Evolutionary conservation across 1,140 invertebrate species (phyloP), one percentile per base, ranked within the genome.

Genomic region (Antheraea mylitta): DNA sequence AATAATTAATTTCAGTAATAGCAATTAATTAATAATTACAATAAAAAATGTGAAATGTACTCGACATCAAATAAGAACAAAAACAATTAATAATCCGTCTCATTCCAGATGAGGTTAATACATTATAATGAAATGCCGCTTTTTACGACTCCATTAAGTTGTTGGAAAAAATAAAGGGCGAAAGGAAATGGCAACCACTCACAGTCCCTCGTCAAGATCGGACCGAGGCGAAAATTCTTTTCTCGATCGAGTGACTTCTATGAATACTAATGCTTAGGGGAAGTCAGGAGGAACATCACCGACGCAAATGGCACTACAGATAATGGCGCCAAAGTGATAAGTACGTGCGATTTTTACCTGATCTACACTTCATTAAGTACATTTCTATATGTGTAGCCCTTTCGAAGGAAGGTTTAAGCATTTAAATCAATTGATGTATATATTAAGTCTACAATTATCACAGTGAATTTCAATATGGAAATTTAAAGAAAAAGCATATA

Each of bases 181-280:
- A 80, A 70, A 80, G 85, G 84, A 89, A 89, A 89, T 87, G 81
- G 86, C 77, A 80, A 82, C 80, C 85, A 85, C 82, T 85, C 80
- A 81, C 64, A 76, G 83, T 83, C 87, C 84, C 81, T 78, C 82
- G 81, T 86, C 81, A 82, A 81, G 80, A 82, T 79, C 79, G 77
- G 79, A 75, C 79, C 68, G 73, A 66, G 75, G 83, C 80, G 83
- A 83, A 83, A 87, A 90, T 90, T 88, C 84, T 87, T 88, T 88
- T 87, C 86, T 86, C 86, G 83, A 90, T 88, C 85, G 86, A 86
- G 81, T 88, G 82, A 87, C 83, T 90, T 81, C 82, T 82, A 90
- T 90, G 87, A 88, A 90, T 90, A 87, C 87, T 90, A 90, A 90
- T 90, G 85, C 75, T 68, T 64, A 58, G 76, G 75, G 81, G 78